Base-by-base conservation (phyloP, 2,888 invertebrate genomes). In the Thymelicus sylvestris region DNA sequence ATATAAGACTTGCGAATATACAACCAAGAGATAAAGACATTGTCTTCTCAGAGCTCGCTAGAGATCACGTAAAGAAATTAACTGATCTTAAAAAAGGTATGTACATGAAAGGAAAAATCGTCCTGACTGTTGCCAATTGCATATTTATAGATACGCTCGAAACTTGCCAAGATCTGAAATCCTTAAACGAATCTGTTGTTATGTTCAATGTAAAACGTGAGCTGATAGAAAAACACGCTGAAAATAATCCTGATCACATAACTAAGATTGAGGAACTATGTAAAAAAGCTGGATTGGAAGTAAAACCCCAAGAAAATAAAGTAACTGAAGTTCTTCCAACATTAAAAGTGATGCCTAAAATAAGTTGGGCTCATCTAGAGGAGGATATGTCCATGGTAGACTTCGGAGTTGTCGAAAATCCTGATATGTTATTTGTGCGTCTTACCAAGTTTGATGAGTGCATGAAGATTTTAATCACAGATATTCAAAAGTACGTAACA, bases 91-190 rank as follows among this genome's bases (percentile, higher is more conserved):
- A 88, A 50, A 86, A 89, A n/a, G 84, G 87, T 31, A 41, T 90
- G n/a, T 88, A 86, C 66, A 77, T 94, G 74, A 87, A 86, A 74
- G 94, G 91, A 5, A 85, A 94, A 81, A 92, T 96, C 50, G 83
- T 86, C 7, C 81, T 96, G 74, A 95, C 95, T 64, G 80, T 96
- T 41, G 95, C 95, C 0, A 94, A 95, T 73, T 94, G 94, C 0
- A 81, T 97, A 50, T 96, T 96, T 93, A 88, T 97, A 1, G 94
- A 96, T 67, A 95, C 95, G 4, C 82, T 97, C 52, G 94, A 95
- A 79, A 90, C 94, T 41, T 94, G 95, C 72, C 94, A 95, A 74
- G 90, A 94, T 71, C 84, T 96, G 31, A 82, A 89, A 0, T 86
- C 92, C 5, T 76, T 91, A 2, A 92, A 94, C 38, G 90, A 94